Evolutionary conservation across 2,888 invertebrate species (phyloP), one percentile per base, ranked within the genome.

Genomic region (Meta bourneti): DNA sequence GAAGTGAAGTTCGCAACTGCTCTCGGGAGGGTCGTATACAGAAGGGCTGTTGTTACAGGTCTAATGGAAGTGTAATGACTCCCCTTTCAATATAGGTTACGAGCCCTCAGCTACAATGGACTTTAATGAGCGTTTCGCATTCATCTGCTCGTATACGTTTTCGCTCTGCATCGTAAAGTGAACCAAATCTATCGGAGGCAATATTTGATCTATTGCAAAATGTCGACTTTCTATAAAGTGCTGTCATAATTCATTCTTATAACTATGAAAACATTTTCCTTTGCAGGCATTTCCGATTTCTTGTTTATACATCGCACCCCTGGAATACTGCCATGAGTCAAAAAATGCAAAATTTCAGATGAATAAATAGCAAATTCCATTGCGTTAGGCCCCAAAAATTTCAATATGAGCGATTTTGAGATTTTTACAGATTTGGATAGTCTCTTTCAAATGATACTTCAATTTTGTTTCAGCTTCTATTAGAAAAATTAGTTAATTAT

Each of bases 11-110:
- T 71, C 48, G 8, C 7, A 51, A 49, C 7, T 51, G 7, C 19
- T 52, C 91, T 91, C 91, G 20, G 52, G 91, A 83, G 91, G 52
- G 79, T 54, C 78, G 61, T 91, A 91, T 87, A 54, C 72, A 70
- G 34, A 69, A 91, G 88, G 77, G 74, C 51, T 72, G 71, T 72
- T 69, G 72, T 88, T 90, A 86, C 49, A n/a, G 83, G 82, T 70
- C n/a, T 91, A 91, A 91, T 91, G 90, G 90, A 86, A 86, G 81
- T 77, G 82, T 91, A 91, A 91, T 88, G 81, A 69, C 78, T 20
- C 48, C 70, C 79, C 83, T 79, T 91, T 88, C 87, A 79, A 78
- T 78, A 19, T 81, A 86, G 77, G 75, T 72, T 79, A 78, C 61
- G 75, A 54, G 69, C 70, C 77, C n/a, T 69, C 19, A 7, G 5